These are phyloP conservation scores for Ectropis crepuscularia DNA, from an alignment of 2,888 invertebrate species.

Conservation along the genomic window DNA sequence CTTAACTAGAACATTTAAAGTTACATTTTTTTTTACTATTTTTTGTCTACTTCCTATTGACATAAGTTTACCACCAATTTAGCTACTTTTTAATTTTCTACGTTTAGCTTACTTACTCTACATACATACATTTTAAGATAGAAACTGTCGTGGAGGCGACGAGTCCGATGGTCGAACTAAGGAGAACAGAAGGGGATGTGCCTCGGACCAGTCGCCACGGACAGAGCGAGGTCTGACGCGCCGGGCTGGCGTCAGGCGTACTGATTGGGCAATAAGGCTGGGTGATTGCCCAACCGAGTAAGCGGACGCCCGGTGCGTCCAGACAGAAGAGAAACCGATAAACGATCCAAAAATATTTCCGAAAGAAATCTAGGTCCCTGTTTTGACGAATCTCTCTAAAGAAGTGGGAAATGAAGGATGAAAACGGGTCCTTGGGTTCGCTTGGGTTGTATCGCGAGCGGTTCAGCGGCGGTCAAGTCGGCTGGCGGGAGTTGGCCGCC, in stretches of 20 bases:
- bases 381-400: constrained; percentile 66
- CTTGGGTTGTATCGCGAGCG: constrained; percentile 69
- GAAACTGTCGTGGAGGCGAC: constrained; percentile 62
- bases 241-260: constrained; percentile 75
- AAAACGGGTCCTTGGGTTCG: constrained; percentile 73
- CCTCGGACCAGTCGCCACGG: constrained; percentile 62
- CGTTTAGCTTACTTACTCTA: constrained; percentile 80
- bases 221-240: constrained; percentile 71
- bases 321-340: constrained; percentile 62
- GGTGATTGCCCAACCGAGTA: constrained; percentile 88
- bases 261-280: constrained; percentile 91
- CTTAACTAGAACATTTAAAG: constrained; percentile 82
- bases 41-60: constrained; percentile 78
- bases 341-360: constrained; percentile 79
- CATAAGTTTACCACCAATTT: constrained; percentile 84
- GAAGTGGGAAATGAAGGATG: constrained; percentile 59
- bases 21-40: constrained; percentile 73
- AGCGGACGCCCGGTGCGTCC: constrained; percentile 81
- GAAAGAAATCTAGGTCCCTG: constrained; percentile 81
- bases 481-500: constrained; percentile 71
- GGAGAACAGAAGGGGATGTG: constrained; percentile 54
- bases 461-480: constrained; percentile 77
- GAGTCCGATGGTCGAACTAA: constrained; percentile 55
- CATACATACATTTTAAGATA: constrained; percentile 81
- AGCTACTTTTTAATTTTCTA: constrained; percentile 72